Evolutionary conservation across 2,888 invertebrate genomes (phyloP), one percentile per base, ranked within the genome.

Genomic region (Noctua comes): DNA sequence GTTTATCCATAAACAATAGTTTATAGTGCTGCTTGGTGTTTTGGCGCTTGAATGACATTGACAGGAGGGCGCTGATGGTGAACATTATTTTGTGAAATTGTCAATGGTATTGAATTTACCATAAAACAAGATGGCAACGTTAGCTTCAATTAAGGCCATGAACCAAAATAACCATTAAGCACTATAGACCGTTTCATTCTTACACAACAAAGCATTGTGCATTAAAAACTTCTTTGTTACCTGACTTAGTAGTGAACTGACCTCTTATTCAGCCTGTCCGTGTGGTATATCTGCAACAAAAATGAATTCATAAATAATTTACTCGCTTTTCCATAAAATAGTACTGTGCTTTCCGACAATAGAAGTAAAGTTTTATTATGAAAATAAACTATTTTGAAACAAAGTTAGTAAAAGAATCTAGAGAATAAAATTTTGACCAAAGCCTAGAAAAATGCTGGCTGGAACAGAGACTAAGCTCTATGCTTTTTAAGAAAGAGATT

Each of bases 281-380:
- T 76, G 76, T 65, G 46, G 76, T 75, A 69, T 83, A 85, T 88
- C 90, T 90, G 90, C 73, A 90, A 90, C 90, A 89, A 90, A 80
- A 88, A 82, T 82, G 59, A 70, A 73, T 73, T 76, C 80, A 86
- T 87, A 68, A 87, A 87, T 86, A 68, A 82, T 72, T 80, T 76
- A 59, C 62, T 79, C 76, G 36, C 27, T 70, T 80, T 68, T 77
- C 73, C 73, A 85, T 76, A 66, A 85, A 79, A 83, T 85, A 85
- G 79, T 62, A 85, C 75, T 43, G 31, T n/a, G 71, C 62, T 72
- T 76, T 62, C 59, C 27, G 4, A 76, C 76, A 84, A 74, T 57
- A 72, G 40, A 62, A 59, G 40, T n/a, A n/a, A 6, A 31, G 73
- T 65, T 78, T 40, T 43, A 11, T 31, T 48, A 24, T 24, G 40